phyloP scores from a whole-genome alignment of 2,113 vertebrate species.

The Tragelaphus strepsiceros region DNA sequence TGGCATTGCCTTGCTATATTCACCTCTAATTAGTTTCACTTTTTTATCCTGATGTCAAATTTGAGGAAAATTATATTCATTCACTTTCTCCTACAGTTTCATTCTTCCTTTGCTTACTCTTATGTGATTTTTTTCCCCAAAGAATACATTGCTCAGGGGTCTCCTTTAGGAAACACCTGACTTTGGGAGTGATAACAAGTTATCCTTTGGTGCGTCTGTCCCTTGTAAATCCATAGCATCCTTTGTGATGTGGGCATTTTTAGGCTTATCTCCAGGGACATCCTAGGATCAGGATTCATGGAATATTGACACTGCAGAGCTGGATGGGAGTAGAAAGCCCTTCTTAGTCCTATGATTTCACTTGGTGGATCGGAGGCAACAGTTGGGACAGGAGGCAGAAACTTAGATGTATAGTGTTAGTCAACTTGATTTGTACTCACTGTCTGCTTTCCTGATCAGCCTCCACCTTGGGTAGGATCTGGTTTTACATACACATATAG shows the following conservation, averaged over 20 bases:
- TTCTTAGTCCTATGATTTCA: background rate
- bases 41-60: conserved; percentile 30
- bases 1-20: conserved; percentile 6
- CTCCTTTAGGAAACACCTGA: background rate
- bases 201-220: background rate
- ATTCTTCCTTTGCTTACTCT: background rate
- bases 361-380: too few relatives aligned
- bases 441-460: background rate
- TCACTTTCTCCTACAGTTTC: background rate
- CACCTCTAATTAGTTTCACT: conserved; percentile 22
- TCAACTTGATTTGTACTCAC: background rate
- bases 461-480: background rate
- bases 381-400: background rate
- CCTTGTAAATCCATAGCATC: background rate
- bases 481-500: background rate
- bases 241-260: background rate
- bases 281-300: background rate
- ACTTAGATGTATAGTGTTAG: accelerated
- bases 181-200: background rate
- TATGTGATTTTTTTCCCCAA: background rate
- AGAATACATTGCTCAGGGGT: background rate
- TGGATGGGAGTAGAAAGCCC: background rate
- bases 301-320: too few relatives aligned
- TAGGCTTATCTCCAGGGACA: background rate
- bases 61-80: background rate